Evolutionary conservation across 2,113 vertebrate genomes (phyloP).

Genomic region (Nyctereutes procyonoides): DNA sequence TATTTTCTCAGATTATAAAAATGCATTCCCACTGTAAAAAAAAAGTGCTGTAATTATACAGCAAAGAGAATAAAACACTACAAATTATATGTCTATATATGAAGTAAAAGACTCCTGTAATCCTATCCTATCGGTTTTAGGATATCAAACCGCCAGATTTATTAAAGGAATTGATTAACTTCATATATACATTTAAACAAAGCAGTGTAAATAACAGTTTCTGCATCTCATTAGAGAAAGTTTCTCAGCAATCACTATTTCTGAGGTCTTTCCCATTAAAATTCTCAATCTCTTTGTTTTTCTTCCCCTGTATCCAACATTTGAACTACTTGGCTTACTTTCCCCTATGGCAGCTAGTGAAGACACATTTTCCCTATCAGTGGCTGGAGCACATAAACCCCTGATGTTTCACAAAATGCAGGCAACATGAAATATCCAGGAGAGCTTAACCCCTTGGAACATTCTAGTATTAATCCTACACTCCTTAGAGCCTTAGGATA

Average conservation of each 20-base stretch:
- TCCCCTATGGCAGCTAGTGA: neutral
- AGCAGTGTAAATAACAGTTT: neutral
- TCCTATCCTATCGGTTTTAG: neutral
- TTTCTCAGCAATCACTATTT: neutral
- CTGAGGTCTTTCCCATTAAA: neutral
- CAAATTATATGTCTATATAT: neutral
- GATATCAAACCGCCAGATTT: neutral
- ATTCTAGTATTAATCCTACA: neutral
- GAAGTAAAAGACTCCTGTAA: neutral
- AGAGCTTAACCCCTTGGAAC: neutral
- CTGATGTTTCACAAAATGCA: slow-evolving; percentile 13
- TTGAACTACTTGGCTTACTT: neutral
- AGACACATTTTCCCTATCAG: neutral
- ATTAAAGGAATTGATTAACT: neutral
- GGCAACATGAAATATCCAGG: neutral
- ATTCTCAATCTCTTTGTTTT: neutral
- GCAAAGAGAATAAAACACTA: slow-evolving; percentile 19
- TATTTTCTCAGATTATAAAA: slow-evolving; percentile 22
- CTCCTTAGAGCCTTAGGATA: neutral
- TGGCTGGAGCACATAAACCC: neutral
- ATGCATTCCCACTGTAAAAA: neutral
- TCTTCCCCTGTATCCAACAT: neutral
- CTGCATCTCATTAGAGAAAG: neutral
- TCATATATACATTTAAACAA: neutral
- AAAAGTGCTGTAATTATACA: neutral